phyloP scores from a whole-genome alignment of 2,113 vertebrate genomes.

The Microcebus jonahi region DNA sequence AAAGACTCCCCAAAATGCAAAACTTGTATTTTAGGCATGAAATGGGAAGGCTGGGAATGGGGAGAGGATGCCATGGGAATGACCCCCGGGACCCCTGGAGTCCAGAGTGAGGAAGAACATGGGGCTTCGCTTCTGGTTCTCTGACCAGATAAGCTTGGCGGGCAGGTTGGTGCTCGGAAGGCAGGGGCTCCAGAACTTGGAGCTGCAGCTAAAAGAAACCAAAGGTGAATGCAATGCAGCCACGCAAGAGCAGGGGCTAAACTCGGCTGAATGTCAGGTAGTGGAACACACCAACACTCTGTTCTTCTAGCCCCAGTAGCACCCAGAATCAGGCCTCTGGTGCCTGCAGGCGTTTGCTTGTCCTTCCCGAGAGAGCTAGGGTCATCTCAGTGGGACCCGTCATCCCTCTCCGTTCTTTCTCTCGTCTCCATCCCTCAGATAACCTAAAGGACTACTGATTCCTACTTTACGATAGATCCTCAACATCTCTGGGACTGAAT shows the following conservation, averaged over 20 bases:
- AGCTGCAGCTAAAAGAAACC: background rate
- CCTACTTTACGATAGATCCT: background rate
- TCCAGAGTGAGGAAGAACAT: background rate
- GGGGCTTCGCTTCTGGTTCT: background rate
- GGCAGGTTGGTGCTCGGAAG: background rate
- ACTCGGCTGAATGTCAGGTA: background rate
- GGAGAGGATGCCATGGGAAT: background rate
- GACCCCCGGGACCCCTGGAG: background rate
- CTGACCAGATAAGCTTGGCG: background rate
- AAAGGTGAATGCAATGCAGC: background rate
- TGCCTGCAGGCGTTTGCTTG: background rate
- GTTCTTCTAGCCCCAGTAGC: background rate
- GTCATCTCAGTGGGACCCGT: background rate
- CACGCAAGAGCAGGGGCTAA: background rate
- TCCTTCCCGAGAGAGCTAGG: background rate
- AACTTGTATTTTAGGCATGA: background rate
- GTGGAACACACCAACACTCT: fast-evolving
- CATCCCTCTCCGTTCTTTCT: background rate
- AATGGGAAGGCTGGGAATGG: background rate
- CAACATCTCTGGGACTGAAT: background rate
- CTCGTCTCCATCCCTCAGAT: background rate
- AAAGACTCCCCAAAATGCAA: background rate
- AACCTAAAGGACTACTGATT: background rate
- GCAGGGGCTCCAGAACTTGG: background rate
- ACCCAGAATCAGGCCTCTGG: background rate